Evolutionary conservation across 2,113 vertebrate genomes (phyloP).

Genomic region (Ptilorrhoa leucosticta): DNA sequence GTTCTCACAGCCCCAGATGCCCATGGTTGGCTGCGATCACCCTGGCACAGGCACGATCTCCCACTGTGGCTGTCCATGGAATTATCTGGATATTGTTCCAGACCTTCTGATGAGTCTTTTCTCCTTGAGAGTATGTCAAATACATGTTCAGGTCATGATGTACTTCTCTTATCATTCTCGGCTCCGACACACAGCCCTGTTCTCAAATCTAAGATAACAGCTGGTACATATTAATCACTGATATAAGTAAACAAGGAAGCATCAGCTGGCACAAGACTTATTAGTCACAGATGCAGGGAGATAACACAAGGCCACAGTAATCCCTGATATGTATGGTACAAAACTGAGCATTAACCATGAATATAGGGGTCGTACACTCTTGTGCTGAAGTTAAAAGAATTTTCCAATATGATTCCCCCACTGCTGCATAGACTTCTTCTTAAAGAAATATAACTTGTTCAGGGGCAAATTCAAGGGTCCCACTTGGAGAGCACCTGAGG

Average conservation of each 20-base stretch:
- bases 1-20: neutral
- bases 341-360: neutral
- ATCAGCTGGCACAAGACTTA: neutral
- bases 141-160: rapidly evolving
- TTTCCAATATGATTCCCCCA: neutral
- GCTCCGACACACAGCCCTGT: neutral
- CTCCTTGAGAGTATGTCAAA: neutral
- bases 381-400: neutral
- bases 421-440: neutral
- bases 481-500: rapidly evolving
- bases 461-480: neutral
- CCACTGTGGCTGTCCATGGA: neutral
- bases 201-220: neutral
- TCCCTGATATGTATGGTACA: neutral
- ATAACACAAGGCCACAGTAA: neutral
- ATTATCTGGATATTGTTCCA: neutral
- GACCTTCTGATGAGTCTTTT: neutral
- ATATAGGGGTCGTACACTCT: no score
- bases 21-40: rapidly evolving
- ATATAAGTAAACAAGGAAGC: neutral
- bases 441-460: neutral
- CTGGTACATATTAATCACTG: neutral
- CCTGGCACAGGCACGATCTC: rapidly evolving
- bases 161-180: neutral
- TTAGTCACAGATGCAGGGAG: neutral